A percentile compares a stretch with the other conserved stretches of the same genome.
Evolutionary conservation across 2,113 vertebrate genomes (phyloP).

Genomic region (Corythoichthys intestinalis): DNA sequence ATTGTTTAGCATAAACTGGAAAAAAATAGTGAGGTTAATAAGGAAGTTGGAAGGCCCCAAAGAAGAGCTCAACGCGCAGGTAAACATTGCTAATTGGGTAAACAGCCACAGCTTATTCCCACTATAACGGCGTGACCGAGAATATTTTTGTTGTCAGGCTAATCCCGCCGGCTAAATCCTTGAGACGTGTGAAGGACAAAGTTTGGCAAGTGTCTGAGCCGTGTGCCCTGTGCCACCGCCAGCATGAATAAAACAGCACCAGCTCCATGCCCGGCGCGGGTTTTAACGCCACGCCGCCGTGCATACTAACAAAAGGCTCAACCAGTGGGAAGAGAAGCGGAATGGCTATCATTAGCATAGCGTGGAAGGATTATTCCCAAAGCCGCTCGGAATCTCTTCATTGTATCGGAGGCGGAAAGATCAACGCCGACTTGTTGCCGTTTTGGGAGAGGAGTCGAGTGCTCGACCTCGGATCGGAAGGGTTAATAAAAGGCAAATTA

Average conservation of each 20-base stretch:
- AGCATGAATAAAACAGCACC: slow-evolving; percentile 52
- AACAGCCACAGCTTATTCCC: slow-evolving; percentile 15
- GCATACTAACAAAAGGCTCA: slow-evolving; percentile 67
- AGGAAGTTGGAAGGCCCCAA: background rate
- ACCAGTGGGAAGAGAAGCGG: slow-evolving; percentile 45
- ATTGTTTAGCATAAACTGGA: background rate
- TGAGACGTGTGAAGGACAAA: slow-evolving; percentile 52
- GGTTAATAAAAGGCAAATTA: slow-evolving; percentile 79
- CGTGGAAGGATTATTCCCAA: slow-evolving; percentile 68
- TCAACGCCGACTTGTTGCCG: slow-evolving; percentile 55
- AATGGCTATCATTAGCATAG: slow-evolving; percentile 57
- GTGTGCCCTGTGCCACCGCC: slow-evolving; percentile 45
- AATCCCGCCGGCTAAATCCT: slow-evolving; percentile 42
- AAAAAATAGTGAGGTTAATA: background rate
- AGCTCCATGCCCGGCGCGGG: slow-evolving; percentile 32
- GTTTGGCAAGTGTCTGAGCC: slow-evolving; percentile 53
- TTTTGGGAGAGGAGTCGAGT: slow-evolving; percentile 5
- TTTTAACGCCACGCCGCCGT: slow-evolving; percentile 45
- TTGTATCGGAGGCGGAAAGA: slow-evolving; percentile 56
- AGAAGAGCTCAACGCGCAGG: slow-evolving; percentile 16
- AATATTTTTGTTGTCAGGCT: slow-evolving; percentile 25
- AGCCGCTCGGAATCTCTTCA: slow-evolving; percentile 67
- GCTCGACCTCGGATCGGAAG: slow-evolving; percentile 50
- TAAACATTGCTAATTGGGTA: slow-evolving; percentile 16
- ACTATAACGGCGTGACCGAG: slow-evolving; percentile 9